Evolutionary conservation across 2,888 invertebrate genomes (phyloP).

Genomic region (Noctua comes): DNA sequence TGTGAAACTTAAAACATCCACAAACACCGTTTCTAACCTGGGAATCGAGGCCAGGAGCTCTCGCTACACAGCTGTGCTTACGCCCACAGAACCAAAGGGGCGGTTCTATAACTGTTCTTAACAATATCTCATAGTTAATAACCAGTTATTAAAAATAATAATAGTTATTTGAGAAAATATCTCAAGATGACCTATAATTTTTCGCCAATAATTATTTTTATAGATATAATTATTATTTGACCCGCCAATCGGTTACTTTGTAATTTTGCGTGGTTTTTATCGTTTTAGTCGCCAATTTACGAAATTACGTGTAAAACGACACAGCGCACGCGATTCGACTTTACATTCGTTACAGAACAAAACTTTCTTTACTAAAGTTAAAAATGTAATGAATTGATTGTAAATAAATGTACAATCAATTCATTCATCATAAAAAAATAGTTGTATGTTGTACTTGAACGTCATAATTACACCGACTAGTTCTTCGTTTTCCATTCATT

Average conservation of each 20-base stretch:
- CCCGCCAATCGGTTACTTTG: background rate
- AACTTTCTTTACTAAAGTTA: background rate
- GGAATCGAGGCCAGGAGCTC: constrained; percentile 5
- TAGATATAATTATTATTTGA: background rate
- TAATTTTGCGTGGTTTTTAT: constrained; percentile 19
- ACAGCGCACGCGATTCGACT: constrained; percentile 29
- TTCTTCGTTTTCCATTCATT: background rate
- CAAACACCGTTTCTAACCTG: background rate
- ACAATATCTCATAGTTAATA: constrained; percentile 28
- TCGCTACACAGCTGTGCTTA: constrained; percentile 14
- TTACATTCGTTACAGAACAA: background rate
- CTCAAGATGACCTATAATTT: background rate
- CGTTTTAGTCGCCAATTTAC: constrained; percentile 17
- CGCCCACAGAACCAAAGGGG: constrained; percentile 31
- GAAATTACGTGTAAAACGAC: constrained; percentile 8
- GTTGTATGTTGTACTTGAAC: background rate
- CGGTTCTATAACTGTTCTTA: constrained; percentile 35
- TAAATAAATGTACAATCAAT: background rate
- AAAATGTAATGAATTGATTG: background rate
- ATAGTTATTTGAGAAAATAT: background rate
- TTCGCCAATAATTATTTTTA: background rate
- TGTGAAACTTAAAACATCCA: background rate
- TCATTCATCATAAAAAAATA: background rate
- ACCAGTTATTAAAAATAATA: constrained; percentile 30
- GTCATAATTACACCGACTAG: background rate